Base-by-base conservation (phyloP, 2,888 invertebrate genomes). In the Anarsia innoxiella region DNA sequence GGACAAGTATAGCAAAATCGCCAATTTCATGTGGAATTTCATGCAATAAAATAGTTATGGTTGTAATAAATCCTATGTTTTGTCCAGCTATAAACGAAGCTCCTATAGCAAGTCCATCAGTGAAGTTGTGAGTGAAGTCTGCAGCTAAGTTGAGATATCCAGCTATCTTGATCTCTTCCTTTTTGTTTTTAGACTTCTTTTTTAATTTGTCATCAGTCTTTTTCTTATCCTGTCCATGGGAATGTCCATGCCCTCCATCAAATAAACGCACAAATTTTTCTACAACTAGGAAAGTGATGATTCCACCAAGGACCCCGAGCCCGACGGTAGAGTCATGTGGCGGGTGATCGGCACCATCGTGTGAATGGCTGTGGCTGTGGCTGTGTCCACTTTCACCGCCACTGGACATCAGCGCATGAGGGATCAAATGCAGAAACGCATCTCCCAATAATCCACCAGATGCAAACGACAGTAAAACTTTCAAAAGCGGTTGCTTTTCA, bases 21-120 rank as follows among this genome's bases (percentile, higher is more conserved):
- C 99, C 99, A 66, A 99, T 98, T 85, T 99, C 99, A 86, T 99
- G 99, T 23, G 99, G 99, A 45, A 99, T 94, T 87, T 99, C 99
- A 74, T 99, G 99, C 30, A 99, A 80, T 36, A 99, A 87, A 60
- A 99, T 98, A 1, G 98, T 98, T 23, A 97, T 82, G 14, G 99
- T 99, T 10, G 99, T 99, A 9, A 98, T 88, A 37, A 93, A 87
- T 15, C 96, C 96, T 58, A 95, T 88, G 52, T 88, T 93, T 55
- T 92, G 90, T 8, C 98, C 97, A 41, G 96, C 97, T 58, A 98
- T 88, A 71, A 93, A 99, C 1, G 98, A 98, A 1, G 99, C 99
- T 33, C 99, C 99, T 66, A 99, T 99, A 12, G 99, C 99, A 42
- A 99, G 84, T 12, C 99, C 99, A 87, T 99, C 99, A 8, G 99